phyloP scores from a whole-genome alignment of 2,113 vertebrate genomes.

The Mirounga angustirostris region DNA sequence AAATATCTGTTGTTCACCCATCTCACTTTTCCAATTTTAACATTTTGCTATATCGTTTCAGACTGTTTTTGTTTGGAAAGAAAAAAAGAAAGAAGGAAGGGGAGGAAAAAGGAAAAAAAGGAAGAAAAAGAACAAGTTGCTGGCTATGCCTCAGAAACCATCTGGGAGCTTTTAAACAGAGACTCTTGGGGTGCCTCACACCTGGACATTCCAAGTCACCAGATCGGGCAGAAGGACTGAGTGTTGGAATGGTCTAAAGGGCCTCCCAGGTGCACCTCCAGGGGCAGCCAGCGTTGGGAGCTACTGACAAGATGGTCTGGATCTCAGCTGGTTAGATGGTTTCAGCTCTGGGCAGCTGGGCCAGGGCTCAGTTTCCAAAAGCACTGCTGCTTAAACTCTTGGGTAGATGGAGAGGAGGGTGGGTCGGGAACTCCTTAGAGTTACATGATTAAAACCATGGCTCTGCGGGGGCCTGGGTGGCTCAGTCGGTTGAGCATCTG shows the following conservation, averaged over 20 bases:
- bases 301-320: too few relatives aligned
- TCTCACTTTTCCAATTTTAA: slow-evolving; percentile 4
- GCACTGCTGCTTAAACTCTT: not conserved
- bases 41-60: not conserved
- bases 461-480: not conserved
- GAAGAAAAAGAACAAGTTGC: not conserved
- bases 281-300: not conserved
- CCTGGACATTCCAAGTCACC: not conserved
- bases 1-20: not conserved
- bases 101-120: not conserved
- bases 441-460: not conserved
- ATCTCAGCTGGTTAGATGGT: not conserved
- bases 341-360: not conserved
- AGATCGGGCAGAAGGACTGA: not conserved
- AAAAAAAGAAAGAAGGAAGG: not conserved
- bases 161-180: not conserved
- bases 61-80: not conserved
- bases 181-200: not conserved
- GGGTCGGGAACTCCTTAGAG: not conserved
- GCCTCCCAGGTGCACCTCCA: not conserved
- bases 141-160: not conserved
- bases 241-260: not conserved
- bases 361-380: not conserved
- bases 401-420: not conserved
- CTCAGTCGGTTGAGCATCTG: not conserved